phyloP scores from a whole-genome alignment of 2,113 vertebrate species.

The Otolemur garnettii region DNA sequence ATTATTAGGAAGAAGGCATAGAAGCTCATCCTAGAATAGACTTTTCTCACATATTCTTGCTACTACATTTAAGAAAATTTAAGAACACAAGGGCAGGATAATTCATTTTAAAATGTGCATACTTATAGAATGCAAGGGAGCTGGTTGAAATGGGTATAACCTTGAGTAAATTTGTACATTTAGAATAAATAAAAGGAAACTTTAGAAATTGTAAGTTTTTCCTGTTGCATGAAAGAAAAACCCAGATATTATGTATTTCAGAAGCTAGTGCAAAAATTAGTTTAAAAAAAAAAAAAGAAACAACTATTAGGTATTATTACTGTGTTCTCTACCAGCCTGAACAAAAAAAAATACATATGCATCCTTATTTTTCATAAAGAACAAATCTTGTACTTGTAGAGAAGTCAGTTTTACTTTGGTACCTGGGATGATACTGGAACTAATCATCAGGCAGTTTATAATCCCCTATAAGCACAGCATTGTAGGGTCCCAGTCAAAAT shows the following conservation, averaged over 20 bases:
- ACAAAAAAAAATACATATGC: not conserved
- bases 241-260: not conserved
- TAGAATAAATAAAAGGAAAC: constrained; percentile 60
- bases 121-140: not conserved
- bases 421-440: not conserved
- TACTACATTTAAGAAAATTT: constrained; percentile 67
- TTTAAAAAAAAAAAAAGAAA: constrained; percentile 10
- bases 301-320: not conserved
- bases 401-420: constrained; percentile 4
- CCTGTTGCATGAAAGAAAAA: not conserved
- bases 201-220: not conserved
- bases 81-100: constrained; percentile 9
- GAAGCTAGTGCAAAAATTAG: not conserved
- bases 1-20: constrained; percentile 76
- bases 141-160: constrained; percentile 4
- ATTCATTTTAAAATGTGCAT: constrained; percentile 53
- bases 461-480: not conserved
- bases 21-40: constrained; percentile 66
- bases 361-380: not conserved
- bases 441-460: not conserved
- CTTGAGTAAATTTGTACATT: constrained; percentile 43
- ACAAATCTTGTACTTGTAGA: not conserved
- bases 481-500: not conserved
- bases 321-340: not conserved
- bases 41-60: constrained; percentile 57